phyloP scores from a whole-genome alignment of 2,113 vertebrate genomes.

The Petrocephalus microphthalmus region DNA sequence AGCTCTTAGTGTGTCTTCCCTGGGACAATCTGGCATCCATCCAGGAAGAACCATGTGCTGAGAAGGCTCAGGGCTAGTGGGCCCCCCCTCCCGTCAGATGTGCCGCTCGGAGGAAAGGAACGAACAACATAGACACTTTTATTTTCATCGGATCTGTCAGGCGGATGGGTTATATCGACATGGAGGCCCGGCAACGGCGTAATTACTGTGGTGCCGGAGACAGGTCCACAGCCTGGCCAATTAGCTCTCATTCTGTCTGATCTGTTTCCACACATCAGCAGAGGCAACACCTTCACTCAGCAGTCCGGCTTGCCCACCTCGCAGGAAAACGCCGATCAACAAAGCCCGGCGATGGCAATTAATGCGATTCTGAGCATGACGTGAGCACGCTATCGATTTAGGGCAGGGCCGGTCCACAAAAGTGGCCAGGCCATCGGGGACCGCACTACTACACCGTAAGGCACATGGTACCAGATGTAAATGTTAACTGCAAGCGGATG shows the following conservation, averaged over 20 bases:
- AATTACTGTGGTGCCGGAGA: background rate
- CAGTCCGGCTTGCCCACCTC: background rate
- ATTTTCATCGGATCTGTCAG: slow-evolving; percentile 10
- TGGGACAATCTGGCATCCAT: background rate
- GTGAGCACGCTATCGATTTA: background rate
- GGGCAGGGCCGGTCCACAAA: background rate
- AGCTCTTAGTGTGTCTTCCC: background rate
- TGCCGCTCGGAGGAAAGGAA: background rate
- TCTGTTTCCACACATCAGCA: slow-evolving; percentile 11
- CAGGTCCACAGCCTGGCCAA: slow-evolving; percentile 6
- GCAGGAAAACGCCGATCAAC: background rate
- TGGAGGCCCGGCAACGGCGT: background rate
- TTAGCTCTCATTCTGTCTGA: slow-evolving; percentile 1
- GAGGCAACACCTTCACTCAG: background rate
- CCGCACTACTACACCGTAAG: background rate
- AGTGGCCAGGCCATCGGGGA: background rate
- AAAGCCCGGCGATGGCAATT: background rate
- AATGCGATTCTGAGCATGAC: background rate
- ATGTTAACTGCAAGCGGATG: background rate
- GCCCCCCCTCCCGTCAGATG: background rate
- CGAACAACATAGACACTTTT: slow-evolving; percentile 1
- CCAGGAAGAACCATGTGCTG: background rate
- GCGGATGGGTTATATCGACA: slow-evolving; percentile 13
- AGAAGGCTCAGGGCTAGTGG: background rate
- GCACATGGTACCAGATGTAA: background rate